A percentile compares a stretch with the other conserved stretches of the same genome.
Evolutionary conservation across 2,888 invertebrate genomes (phyloP).

Genomic region (Drosophila quinaria): DNA sequence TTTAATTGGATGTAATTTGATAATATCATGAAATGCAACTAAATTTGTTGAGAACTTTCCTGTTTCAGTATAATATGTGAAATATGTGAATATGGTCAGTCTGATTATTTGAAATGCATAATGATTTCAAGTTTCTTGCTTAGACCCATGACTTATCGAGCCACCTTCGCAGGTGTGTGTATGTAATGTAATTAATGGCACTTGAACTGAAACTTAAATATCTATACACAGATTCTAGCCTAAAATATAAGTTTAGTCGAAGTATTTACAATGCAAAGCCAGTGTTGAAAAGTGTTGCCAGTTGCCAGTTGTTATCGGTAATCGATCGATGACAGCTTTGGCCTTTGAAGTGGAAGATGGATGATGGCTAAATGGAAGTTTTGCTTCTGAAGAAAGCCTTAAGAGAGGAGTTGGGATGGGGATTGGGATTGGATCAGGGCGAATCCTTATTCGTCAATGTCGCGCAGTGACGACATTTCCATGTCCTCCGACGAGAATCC

Average conservation of each 20-base stretch:
- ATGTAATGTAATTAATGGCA: constrained; percentile 62
- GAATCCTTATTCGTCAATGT: constrained; percentile 90
- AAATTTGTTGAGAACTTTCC: not conserved
- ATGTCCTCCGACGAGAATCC: constrained; percentile 91
- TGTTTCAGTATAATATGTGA: not conserved
- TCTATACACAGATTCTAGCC: constrained; percentile 43
- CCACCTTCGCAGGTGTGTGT: constrained; percentile 14
- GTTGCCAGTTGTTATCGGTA: not conserved
- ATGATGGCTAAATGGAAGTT: constrained; percentile 2
- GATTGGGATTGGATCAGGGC: not conserved
- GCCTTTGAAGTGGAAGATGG: not conserved
- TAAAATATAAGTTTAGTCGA: constrained; percentile 10
- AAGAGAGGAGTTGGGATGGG: not conserved
- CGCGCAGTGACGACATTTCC: constrained; percentile 89
- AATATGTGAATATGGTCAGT: not conserved
- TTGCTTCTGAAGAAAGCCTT: not conserved
- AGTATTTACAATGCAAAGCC: constrained; percentile 57
- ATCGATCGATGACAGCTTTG: not conserved
- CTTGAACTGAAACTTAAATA: constrained; percentile 73
- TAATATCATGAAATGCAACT: not conserved
- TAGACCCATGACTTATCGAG: not conserved
- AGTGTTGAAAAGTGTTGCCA: not conserved
- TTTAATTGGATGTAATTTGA: not conserved
- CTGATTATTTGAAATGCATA: not conserved
- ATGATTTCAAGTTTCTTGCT: not conserved